phyloP scores from a whole-genome alignment of 2,888 invertebrate species.

The Ferdinandea cuprea region DNA sequence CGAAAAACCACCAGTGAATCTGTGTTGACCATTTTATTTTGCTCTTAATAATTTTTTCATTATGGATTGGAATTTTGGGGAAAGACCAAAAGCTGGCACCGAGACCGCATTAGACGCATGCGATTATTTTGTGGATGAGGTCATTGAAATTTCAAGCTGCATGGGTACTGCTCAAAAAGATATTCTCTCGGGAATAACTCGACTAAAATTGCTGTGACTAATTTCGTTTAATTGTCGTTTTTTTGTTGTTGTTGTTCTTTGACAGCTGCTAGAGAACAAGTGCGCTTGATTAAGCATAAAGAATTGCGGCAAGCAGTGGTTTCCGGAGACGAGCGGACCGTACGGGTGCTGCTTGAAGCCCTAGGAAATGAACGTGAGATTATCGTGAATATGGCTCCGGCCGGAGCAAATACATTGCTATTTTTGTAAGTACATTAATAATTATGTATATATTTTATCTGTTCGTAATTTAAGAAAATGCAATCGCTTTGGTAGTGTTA shows the following conservation, averaged over 20 bases:
- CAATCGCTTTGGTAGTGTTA: conserved; percentile 1
- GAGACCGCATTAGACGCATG: conserved; percentile 88
- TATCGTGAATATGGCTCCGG: conserved; percentile 93
- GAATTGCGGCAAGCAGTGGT: conserved; percentile 90
- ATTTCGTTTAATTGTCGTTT: conserved; percentile 15
- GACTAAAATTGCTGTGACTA: conserved; percentile 12
- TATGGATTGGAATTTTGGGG: conserved; percentile 83
- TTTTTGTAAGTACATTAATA: conserved; percentile 89
- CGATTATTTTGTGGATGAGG: conserved; percentile 89
- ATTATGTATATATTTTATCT: background rate
- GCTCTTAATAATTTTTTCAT: background rate
- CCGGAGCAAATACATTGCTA: conserved; percentile 93
- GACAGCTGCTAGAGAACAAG: conserved; percentile 86
- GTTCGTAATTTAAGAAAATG: background rate
- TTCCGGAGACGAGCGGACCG: conserved; percentile 88
- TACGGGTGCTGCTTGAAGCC: conserved; percentile 87
- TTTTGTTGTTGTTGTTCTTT: conserved; percentile 27
- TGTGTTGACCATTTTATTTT: conserved; percentile 4
- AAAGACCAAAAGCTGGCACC: conserved; percentile 82
- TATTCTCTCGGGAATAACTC: conserved; percentile 8
- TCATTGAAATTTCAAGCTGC: conserved; percentile 84
- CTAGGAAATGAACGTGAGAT: conserved; percentile 87
- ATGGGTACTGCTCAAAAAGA: conserved; percentile 81
- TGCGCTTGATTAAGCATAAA: conserved; percentile 89
- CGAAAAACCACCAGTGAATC: conserved; percentile 14